Evolutionary conservation across 1,140 invertebrate genomes (phyloP), one percentile per base, ranked within the genome.

Genomic region (Arion vulgaris): DNA sequence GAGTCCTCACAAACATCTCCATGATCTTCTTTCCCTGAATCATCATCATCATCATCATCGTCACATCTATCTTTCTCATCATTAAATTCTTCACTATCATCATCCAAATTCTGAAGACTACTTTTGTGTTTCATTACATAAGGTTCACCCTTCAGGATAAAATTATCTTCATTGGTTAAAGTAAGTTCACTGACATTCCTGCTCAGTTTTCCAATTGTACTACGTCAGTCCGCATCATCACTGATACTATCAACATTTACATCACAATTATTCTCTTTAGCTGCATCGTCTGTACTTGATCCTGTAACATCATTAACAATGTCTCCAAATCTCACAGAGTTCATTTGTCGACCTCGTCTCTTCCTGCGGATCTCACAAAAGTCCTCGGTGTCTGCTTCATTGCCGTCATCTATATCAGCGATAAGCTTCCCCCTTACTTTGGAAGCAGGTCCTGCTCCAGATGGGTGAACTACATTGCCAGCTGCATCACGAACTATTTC

Each of bases 351-450:
- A 0, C 28, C 28, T 34, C 77, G 81, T 41, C 69, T 77, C 45
- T 53, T 75, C 32, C 5, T 76, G 26, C 66, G 36, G 1, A n/a
- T 39, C 32, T 85, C 86, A 41, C 53, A 72, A 38, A 80, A 76
- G 76, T 89, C 90, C 78, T 90, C 90, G 0, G 86, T 90, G 72
- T 91, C 90, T 5, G 88, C 90, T 49, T 91, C 89, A 77, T 90
- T 87, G 0, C 89, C 89, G 69, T 89, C 88, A 83, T 88, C 88
- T 38, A 89, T 82, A 7, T 87, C 85, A 66, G 85, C 75, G 15
- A 83, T 53, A 17, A 79, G 73, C 26, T 80, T n/a, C 9, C 69
- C 76, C 51, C 76, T 72, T n/a, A n/a, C n/a, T n/a, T n/a, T n/a
- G n/a, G n/a, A n/a, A n/a, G n/a, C n/a, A 4, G 38, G 79, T 28